Conservation (phyloP, 2,888 invertebrate species). For the Eupsilia transversa region DNA sequence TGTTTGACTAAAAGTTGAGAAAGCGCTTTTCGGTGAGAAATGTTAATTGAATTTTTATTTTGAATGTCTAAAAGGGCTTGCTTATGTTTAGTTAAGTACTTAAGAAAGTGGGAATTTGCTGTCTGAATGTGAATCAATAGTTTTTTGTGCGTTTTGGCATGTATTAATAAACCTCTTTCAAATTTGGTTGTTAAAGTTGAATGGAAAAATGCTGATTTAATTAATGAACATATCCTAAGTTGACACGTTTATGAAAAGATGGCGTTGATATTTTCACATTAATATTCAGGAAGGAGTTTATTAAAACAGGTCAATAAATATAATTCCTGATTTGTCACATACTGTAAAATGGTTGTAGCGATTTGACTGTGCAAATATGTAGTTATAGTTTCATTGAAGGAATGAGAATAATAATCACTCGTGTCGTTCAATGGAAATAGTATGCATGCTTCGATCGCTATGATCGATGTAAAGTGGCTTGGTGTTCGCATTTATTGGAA, state of each 20-base stretch:
- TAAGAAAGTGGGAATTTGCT: not conserved
- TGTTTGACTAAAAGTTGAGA: slow-evolving; percentile 30
- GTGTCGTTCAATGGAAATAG: slow-evolving; percentile 57
- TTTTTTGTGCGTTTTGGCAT: not conserved
- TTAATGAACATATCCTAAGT: slow-evolving; percentile 45
- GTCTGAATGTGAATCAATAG: not conserved
- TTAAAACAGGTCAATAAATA: slow-evolving; percentile 11
- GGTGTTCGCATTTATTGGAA: slow-evolving; percentile 58
- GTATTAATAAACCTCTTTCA: slow-evolving; percentile 29
- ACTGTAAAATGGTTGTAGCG: slow-evolving; percentile 47
- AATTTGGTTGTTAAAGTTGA: slow-evolving; percentile 20
- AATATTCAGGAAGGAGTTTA: slow-evolving; percentile 22
- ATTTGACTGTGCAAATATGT: slow-evolving; percentile 52
- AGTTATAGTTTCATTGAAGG: slow-evolving; percentile 61
- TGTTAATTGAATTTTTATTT: slow-evolving; percentile 1
- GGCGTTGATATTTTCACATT: slow-evolving; percentile 29
- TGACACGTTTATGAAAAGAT: slow-evolving; percentile 29
- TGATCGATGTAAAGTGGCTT: slow-evolving; percentile 33
- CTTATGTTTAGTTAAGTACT: slow-evolving; percentile 31
- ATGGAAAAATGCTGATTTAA: slow-evolving; percentile 23
- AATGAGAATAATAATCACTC: slow-evolving; percentile 45
- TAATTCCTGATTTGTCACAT: slow-evolving; percentile 28
- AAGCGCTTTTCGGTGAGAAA: slow-evolving; percentile 14
- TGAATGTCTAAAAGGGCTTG: slow-evolving; percentile 1
- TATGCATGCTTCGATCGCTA: slow-evolving; percentile 56